Base-by-base conservation (phyloP, 1,140 invertebrate species). In the Drosophila fuyamai region DNA sequence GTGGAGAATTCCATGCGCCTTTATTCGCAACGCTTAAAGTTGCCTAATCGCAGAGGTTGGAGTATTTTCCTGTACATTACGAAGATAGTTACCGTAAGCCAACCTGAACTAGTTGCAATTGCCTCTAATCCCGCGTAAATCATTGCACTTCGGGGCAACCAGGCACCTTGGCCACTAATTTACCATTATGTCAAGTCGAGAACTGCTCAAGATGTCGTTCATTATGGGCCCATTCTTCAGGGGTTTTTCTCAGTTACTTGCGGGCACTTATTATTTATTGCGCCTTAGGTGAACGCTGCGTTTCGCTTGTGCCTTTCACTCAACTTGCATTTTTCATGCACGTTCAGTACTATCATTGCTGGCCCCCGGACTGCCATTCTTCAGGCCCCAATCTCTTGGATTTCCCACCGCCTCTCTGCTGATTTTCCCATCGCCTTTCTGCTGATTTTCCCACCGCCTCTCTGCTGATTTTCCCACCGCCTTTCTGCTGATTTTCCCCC, bases 271-370 rank as follows among this genome's bases (percentile, higher is more conserved):
- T 88, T 88, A 88, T 88, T 88, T 88, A 88, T 88, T 89, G 80
- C 76, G 83, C 83, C 84, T 89, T 83, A 83, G 83, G 76, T 89
- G 61, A 86, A 78, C 84, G 79, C 65, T 65, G 51, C 63, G 36
- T 46, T 36, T 38, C 63, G 41, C 40, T 38, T 56, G 56, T 43
- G 62, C 75, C 82, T 72, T 85, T 86, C 74, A 85, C 75, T 86
- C 82, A 79, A 83, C 75, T 79, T 79, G 84, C 83, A 89, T 88
- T 88, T 89, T 88, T 88, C 83, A 88, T 89, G 83, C 84, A 89
- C 83, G 84, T 77, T 88, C 84, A 89, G 88, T 88, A 88, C 79
- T 86, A 86, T 86, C 84, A 86, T 79, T 76, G 83, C 63, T 44
- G 73, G 46, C 41, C 73, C 74, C 44, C 35, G 16, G 40, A 48